A percentile compares a stretch with the other conserved stretches of the same genome.
phyloP scores from a whole-genome alignment of 2,113 vertebrate species.

The Myocastor coypus region DNA sequence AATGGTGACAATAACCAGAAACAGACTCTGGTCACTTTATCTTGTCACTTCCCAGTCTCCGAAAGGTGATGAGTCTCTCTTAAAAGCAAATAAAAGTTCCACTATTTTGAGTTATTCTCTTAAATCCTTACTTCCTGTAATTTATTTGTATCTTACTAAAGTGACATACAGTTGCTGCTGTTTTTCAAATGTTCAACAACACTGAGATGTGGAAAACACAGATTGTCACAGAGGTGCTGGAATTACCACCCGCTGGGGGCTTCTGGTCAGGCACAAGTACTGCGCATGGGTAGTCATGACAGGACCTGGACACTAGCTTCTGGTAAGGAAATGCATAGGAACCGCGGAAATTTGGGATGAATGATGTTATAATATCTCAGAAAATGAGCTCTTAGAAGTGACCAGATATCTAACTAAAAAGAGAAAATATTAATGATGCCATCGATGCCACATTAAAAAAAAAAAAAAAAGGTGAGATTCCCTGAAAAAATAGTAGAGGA shows the following conservation, averaged over 20 bases:
- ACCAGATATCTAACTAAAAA: background rate
- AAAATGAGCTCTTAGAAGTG: background rate
- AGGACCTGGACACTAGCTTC: background rate
- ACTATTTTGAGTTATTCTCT: background rate
- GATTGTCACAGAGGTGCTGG: background rate
- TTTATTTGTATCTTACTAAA: background rate
- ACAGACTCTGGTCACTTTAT: background rate
- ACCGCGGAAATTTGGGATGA: conserved; percentile 1
- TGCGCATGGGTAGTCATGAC: background rate
- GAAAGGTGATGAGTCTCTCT: background rate
- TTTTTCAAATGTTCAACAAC: background rate
- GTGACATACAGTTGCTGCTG: background rate
- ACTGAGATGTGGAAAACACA: background rate
- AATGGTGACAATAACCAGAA: background rate
- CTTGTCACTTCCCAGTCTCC: background rate
- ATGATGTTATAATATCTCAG: background rate
- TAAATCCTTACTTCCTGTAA: background rate
- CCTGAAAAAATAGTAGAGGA: conserved; percentile 26
- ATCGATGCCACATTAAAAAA: background rate
- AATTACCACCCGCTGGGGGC: background rate
- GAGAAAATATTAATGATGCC: background rate
- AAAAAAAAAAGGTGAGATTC: conserved; percentile 44
- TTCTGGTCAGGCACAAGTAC: background rate
- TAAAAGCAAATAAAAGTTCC: background rate
- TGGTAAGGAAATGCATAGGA: background rate